A percentile compares a stretch with the other conserved stretches of the same genome.
Evolutionary conservation across 30 jellyfish, hydroid and myxozoan genomes (phyloP).

Genomic region (Hydractinia echinata): DNA sequence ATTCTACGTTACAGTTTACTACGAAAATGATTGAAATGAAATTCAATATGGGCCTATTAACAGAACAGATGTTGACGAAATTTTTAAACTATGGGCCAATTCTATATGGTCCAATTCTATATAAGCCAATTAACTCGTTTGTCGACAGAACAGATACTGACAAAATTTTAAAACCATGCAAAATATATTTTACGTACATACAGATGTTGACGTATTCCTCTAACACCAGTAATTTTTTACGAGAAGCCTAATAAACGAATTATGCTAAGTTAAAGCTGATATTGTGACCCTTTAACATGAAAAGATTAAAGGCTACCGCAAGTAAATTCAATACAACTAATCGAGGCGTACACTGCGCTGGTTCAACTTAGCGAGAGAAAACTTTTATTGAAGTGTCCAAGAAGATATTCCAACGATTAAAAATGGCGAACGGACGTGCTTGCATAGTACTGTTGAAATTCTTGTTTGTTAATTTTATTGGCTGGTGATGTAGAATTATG

Average conservation of each 20-base stretch:
- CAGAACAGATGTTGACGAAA: too few relatives aligned
- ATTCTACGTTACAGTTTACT: not conserved
- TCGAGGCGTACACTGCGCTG: slow-evolving; percentile 32
- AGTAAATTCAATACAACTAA: not conserved
- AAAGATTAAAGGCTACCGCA: not conserved
- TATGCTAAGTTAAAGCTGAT: slow-evolving; percentile 7
- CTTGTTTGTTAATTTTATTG: too few relatives aligned
- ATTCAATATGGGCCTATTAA: too few relatives aligned
- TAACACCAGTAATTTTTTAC: slow-evolving; percentile 24
- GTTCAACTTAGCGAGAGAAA: slow-evolving; percentile 25
- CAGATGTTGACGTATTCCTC: slow-evolving; percentile 35
- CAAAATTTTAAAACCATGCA: not conserved
- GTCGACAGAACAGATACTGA: slow-evolving; percentile 10
- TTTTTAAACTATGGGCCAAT: too few relatives aligned
- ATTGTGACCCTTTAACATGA: slow-evolving; percentile 11
- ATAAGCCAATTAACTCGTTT: slow-evolving; percentile 10
- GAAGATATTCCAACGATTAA: too few relatives aligned
- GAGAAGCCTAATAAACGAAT: slow-evolving; percentile 7
- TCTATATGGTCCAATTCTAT: too few relatives aligned
- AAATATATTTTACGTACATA: not conserved
- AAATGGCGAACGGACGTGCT: too few relatives aligned
- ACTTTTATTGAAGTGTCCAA: not conserved
- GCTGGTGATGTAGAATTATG: too few relatives aligned
- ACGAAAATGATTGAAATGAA: not conserved
- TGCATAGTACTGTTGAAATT: too few relatives aligned